Percentiles rank a stretch among this genome's conserved stretches.
Conservation (phyloP, 2,888 invertebrate genomes). For the Diarsia mendica region DNA sequence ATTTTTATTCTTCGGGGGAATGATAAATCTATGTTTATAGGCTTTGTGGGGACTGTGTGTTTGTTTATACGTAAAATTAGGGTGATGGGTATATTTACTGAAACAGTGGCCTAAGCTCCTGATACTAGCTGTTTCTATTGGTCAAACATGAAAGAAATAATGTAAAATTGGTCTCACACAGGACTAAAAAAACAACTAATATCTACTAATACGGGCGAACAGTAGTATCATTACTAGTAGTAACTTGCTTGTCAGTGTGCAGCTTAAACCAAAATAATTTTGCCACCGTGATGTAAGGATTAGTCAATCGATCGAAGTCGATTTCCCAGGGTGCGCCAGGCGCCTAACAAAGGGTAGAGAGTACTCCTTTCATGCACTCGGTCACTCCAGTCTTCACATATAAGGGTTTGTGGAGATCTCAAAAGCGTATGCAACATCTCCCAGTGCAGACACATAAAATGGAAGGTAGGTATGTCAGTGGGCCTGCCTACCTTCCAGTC, state of each 20-base stretch:
- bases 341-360: not conserved
- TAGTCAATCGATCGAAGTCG: not conserved
- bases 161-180: too few species aligned
- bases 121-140: not conserved
- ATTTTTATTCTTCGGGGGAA: slow-evolving; percentile 55
- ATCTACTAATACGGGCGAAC: too few species aligned
- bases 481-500: too few species aligned
- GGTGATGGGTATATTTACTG: not conserved
- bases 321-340: not conserved
- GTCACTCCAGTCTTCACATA: not conserved
- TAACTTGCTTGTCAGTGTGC: not conserved
- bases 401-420: not conserved
- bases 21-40: slow-evolving; percentile 37
- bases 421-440: too few species aligned
- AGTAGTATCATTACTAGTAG: too few species aligned
- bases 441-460: too few species aligned
- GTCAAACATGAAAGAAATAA: not conserved
- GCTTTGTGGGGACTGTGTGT: slow-evolving; percentile 10
- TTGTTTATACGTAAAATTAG: slow-evolving; percentile 16
- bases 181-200: too few species aligned
- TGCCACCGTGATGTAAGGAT: not conserved
- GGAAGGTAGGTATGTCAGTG: too few species aligned
- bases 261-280: not conserved
- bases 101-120: not conserved
- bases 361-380: not conserved